Percentiles rank a stretch among this genome's conserved stretches.
phyloP scores from a whole-genome alignment of 92 coral and sea anemone genomes.

The Epizoanthus rinbou region DNA sequence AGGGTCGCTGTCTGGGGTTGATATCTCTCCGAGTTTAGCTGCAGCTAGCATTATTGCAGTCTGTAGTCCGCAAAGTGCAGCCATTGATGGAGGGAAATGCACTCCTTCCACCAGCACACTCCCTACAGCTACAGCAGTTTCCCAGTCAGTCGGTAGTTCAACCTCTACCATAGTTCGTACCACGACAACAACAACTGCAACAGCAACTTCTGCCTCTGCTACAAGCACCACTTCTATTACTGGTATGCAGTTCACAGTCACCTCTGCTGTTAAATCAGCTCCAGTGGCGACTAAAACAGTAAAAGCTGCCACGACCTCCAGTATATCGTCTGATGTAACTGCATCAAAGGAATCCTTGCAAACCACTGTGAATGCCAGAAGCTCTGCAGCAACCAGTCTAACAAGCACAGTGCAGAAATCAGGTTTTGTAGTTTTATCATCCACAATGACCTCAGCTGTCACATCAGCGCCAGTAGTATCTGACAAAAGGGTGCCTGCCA shows the following conservation, averaged over 20 bases:
- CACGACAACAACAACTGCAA: slow-evolving; percentile 5
- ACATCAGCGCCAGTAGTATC: background rate
- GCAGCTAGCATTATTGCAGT: slow-evolving; percentile 47
- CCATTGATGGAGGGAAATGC: slow-evolving; percentile 8
- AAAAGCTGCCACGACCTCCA: background rate
- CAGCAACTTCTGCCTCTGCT: background rate
- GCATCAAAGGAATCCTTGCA: background rate
- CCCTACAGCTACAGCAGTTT: slow-evolving; percentile 8
- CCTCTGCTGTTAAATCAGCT: background rate
- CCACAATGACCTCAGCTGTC: background rate
- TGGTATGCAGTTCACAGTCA: background rate
- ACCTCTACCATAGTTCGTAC: background rate
- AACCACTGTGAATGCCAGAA: background rate
- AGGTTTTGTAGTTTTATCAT: background rate
- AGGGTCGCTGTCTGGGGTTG: slow-evolving; percentile 36
- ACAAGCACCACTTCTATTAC: slow-evolving; percentile 2
- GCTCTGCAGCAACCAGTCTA: background rate
- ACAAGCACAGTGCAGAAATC: background rate
- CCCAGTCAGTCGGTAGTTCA: background rate
- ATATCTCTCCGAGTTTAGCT: slow-evolving; percentile 43
- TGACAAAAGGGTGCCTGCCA: background rate
- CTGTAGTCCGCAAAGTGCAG: slow-evolving; percentile 36
- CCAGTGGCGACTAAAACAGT: background rate
- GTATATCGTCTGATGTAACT: background rate
- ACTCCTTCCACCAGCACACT: background rate